Base-by-base conservation (phyloP, 2,113 vertebrate genomes). In the Pollachius pollachius region DNA sequence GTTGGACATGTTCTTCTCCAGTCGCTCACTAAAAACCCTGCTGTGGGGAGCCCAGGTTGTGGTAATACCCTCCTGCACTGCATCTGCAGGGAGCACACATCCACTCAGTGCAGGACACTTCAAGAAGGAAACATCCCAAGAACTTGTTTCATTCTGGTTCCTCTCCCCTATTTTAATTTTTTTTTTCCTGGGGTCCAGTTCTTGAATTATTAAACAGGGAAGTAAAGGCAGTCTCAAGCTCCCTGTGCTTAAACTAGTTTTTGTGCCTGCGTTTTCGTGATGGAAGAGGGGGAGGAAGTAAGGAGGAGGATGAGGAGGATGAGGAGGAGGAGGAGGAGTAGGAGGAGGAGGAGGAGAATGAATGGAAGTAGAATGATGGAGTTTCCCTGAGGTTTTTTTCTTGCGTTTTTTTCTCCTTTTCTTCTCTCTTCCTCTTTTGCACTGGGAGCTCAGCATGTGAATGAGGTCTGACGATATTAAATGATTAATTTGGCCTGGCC, bases 171-270 rank as follows among this genome's bases (percentile, higher is more conserved):
- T 34, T 34, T 34, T 34, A 73, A 83, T 65, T 17, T 34, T 65
- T 80, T 80, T 60, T 65, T 64, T 75, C 64, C 64, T 74, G 64
- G 12, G 15, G 79, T 76, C 80, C 75, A 74, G 77, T 75, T 62
- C 30, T 79, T 87, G 81, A 90, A 87, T 88, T 86, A 87, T 88
- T 88, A 72, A 87, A 81, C 85, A 84, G 68, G 59, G 30, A 79
- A 81, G 71, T 74, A 78, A 67, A 69, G 62, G 15, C 57, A 75
- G 11, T 79, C 52, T 54, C 30, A 34, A 34, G 30, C 30, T 34
- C 30, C 30, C 30, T 34, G 30, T 34, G 30, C 30, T 34, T 34
- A 34, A 4, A 34, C 30, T 34, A 34, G 69, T 76, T 71, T 68
- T 59, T 75, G 57, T 64, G 66, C 76, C 70, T 65, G 68, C 76